Conservation (phyloP, 2,888 invertebrate species). For the Helicoverpa assulta region DNA sequence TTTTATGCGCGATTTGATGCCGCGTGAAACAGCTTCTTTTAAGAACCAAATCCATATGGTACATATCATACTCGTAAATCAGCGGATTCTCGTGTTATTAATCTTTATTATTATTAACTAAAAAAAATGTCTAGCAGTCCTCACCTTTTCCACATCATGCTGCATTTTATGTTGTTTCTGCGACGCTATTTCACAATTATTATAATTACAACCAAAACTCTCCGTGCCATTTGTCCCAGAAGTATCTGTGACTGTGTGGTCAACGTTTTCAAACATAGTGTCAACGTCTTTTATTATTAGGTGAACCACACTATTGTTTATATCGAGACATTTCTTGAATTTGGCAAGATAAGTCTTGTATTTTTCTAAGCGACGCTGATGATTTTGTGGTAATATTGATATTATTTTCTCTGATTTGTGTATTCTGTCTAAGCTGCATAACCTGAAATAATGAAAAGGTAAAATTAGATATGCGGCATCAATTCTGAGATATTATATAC, state of each 20-base stretch:
- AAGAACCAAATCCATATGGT: no score
- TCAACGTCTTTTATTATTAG: conserved; percentile 95
- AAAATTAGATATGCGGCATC: not conserved
- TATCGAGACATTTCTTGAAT: conserved; percentile 94
- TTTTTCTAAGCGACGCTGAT: conserved; percentile 93
- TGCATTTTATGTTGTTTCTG: conserved; percentile 87
- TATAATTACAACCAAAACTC: conserved; percentile 83
- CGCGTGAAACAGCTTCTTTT: no score
- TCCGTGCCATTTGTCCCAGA: conserved; percentile 77
- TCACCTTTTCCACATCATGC: conserved; percentile 87
- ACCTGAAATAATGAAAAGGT: conserved; percentile 85
- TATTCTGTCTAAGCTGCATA: conserved; percentile 94
- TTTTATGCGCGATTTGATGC: no score
- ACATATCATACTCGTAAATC: no score
- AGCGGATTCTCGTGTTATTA: no score
- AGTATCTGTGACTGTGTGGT: conserved; percentile 72
- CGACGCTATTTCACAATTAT: conserved; percentile 80
- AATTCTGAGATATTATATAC: no score
- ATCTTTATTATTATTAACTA: no score
- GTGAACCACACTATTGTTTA: conserved; percentile 92
- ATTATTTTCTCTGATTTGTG: conserved; percentile 94
- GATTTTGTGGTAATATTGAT: conserved; percentile 92
- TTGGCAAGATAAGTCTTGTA: conserved; percentile 94
- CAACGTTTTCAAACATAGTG: conserved; percentile 95
- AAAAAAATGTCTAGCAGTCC: no score